These are phyloP conservation scores for Ormyrus nitidulus DNA, from an alignment of 2,888 invertebrate genomes.

Conservation along the genomic window DNA sequence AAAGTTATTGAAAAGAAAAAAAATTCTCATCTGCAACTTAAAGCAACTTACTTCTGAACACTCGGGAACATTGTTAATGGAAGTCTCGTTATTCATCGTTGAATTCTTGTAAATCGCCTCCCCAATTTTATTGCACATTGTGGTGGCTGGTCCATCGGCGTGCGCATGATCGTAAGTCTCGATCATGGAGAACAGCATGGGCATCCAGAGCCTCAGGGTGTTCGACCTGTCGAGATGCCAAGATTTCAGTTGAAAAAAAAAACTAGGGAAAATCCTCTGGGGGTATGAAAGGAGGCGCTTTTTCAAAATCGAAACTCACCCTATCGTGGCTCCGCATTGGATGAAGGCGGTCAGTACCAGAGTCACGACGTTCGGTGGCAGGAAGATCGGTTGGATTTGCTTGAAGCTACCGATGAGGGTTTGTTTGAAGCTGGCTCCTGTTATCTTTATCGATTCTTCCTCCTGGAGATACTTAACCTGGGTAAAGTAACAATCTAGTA, in stretches of 20 bases:
- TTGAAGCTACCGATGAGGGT: slow-evolving; percentile 79
- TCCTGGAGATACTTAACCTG: slow-evolving; percentile 76
- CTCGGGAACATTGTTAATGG: slow-evolving; percentile 7
- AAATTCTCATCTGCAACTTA: background rate
- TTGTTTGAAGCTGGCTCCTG: slow-evolving; percentile 68
- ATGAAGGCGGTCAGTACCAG: slow-evolving; percentile 81
- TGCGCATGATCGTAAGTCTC: slow-evolving; percentile 71
- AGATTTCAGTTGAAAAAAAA: background rate
- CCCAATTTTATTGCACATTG: slow-evolving; percentile 56
- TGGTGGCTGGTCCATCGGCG: slow-evolving; percentile 59
- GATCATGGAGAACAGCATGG: slow-evolving; percentile 88
- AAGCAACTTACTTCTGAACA: slow-evolving; percentile 54
- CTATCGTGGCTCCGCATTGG: slow-evolving; percentile 81
- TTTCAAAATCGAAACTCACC: slow-evolving; percentile 75
- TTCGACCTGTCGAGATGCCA: slow-evolving; percentile 79
- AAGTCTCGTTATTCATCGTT: slow-evolving; percentile 18
- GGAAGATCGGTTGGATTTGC: slow-evolving; percentile 83
- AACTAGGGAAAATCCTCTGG: background rate
- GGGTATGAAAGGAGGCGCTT: background rate
- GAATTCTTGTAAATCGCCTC: slow-evolving; percentile 42
- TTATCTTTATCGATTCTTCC: slow-evolving; percentile 69
- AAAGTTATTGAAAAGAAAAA: background rate
- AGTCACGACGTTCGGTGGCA: slow-evolving; percentile 80
- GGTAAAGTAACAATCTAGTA: background rate
- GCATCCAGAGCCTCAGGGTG: slow-evolving; percentile 91